Evolutionary conservation across 2,113 vertebrate species (phyloP).

Genomic region (Oncorhynchus clarkii): DNA sequence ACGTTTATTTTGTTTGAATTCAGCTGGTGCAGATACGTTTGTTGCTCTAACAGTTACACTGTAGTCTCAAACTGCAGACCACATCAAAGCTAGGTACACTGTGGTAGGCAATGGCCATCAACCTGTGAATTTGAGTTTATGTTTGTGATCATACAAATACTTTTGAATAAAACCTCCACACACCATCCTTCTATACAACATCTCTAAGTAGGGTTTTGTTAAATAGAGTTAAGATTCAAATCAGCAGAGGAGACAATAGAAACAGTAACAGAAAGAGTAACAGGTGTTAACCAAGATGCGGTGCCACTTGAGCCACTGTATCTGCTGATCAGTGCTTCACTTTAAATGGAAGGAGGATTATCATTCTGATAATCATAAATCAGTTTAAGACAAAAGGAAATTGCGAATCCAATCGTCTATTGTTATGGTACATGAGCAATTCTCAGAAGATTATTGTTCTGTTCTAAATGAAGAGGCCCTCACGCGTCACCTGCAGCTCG

Average conservation of each 20-base stretch:
- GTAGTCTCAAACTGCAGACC: slow-evolving; percentile 33
- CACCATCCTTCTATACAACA: slow-evolving; percentile 70
- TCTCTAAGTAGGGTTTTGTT: slow-evolving; percentile 43
- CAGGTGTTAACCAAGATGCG: slow-evolving; percentile 55
- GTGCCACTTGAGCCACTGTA: slow-evolving; percentile 43
- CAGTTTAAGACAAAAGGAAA: not conserved
- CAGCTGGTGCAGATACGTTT: not conserved
- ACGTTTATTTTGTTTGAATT: not conserved
- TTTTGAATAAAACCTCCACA: slow-evolving; percentile 53
- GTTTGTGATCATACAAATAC: slow-evolving; percentile 38
- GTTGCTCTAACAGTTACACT: slow-evolving; percentile 1
- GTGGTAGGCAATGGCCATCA: slow-evolving; percentile 5
- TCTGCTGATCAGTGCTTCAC: not conserved
- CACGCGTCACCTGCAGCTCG: not conserved
- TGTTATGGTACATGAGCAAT: not conserved
- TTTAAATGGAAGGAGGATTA: not conserved
- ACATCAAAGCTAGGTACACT: not conserved
- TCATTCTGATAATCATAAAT: not conserved
- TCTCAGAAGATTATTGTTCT: not conserved
- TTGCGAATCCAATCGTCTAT: not conserved
- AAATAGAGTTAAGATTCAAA: slow-evolving; percentile 9
- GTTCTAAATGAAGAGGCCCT: no score
- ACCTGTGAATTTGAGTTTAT: not conserved
- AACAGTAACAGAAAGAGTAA: slow-evolving; percentile 12
- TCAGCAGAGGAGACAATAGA: not conserved